Base-by-base conservation (phyloP, 1,140 invertebrate genomes). In the Bombus difficillimus region DNA sequence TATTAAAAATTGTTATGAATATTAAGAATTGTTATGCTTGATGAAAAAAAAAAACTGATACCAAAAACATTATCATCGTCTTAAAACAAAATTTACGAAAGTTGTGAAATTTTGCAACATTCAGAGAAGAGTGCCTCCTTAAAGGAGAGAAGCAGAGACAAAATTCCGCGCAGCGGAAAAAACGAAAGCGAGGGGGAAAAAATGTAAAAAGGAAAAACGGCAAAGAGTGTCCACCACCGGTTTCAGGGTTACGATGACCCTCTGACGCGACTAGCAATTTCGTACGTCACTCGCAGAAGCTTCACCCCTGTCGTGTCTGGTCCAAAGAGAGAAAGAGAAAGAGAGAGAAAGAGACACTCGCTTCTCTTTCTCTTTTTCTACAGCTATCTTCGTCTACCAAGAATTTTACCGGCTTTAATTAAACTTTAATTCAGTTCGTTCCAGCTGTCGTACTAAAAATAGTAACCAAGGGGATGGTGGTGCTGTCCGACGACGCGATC, bases 341-440 rank as follows among this genome's bases (percentile, higher is more conserved):
- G 3, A 59, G 25, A 59, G 0, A 59, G 10, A 59, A 25, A 59
- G 3, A 28, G 57, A n/a, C 0, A 62, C 8, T 8, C n/a, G 32
- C 9, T 22, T 53, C 64, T 74, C 34, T 78, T 64, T 69, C 53
- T 73, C 59, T 62, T 71, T 41, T 62, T 41, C 78, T 13, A 25
- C 28, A 28, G 32, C 0, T 39, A 68, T 76, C 76, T 76, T 84
- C 64, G 75, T 75, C 66, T 37, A 39, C 25, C 69, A 71, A 83
- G 75, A 83, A 91, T 87, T 89, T 83, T 87, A 75, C 34, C 32
- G 66, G 88, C 81, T 90, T 92, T 92, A 92, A 92, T 92, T 92
- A 92, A 92, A 88, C 89, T 91, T 90, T 92, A 87, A 91, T 87
- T 86, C 79, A 68, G 53, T 76, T 75, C 78, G 73, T 89, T 89